Evolutionary conservation across 2,113 vertebrate genomes (phyloP), one percentile per base, ranked within the genome.

Genomic region (Macquaria ambigua): DNA sequence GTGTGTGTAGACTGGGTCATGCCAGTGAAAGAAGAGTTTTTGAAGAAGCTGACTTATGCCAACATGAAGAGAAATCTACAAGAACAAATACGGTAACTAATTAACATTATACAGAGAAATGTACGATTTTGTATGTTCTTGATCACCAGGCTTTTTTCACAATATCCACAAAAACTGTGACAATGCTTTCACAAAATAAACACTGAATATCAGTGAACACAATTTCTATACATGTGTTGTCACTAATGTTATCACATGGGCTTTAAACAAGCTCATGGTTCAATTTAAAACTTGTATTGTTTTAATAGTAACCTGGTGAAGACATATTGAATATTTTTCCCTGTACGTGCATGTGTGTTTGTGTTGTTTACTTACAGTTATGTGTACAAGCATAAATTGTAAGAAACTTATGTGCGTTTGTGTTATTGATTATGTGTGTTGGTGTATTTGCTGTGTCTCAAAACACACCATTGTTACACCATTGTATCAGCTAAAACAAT

Each of bases 31-130:
- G 34, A 48, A 0, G 95, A 93, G 86, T 96, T 96, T 90, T 78
- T 96, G 85, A 96, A 96, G 92, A 96, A 96, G 79, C 90, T 96
- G 82, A 96, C 95, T 8, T 94, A 86, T 18, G 89, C 93, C 52
- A 96, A 96, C 89, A 81, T 96, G 85, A 96, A 95, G 85, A 95
- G 93, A 83, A 96, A 96, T 89, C 91, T 96, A 23, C 87, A 95
- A 84, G 95, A 90, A 79, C 95, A 96, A 87, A 96, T 96, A 78
- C 75, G 93, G 94, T 93, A 92, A 83, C 74, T 71, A 21, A 61
- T 58, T 10, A 18, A 41, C 5, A 21, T 77, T 53, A 23, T 15
- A 34, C 6, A 62, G 3, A 61, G 3, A 58, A 73, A 50, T 53
- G 0, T 14, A 23, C 21, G 7, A 28, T 20, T n/a, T 34, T 58